Evolutionary conservation across 1,140 invertebrate genomes (phyloP), one percentile per base, ranked within the genome.

Genomic region (Aphaenogaster rudis): DNA sequence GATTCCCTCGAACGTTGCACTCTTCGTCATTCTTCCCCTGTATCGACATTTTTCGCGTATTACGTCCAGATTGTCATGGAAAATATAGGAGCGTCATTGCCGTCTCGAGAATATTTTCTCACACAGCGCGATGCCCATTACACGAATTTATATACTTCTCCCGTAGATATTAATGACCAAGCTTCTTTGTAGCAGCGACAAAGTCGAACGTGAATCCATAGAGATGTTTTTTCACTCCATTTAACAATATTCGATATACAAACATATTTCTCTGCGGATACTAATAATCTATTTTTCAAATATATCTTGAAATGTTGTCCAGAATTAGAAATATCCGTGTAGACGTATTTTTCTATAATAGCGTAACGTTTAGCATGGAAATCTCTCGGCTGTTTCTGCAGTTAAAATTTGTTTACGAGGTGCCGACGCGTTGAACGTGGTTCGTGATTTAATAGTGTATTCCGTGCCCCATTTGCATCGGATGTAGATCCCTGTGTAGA

Each of bases 401-500:
- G 1, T n/a, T 42, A 50, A 13, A n/a, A 84, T 39, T 76, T 61
- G 15, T 76, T 84, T 61, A 39, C 54, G 28, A 39, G 15, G 13
- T 39, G 45, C 15, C 52, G 15, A 59, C 52, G 39, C 28, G 67
- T 21, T 39, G 67, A 45, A 21, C 42, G 54, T 8, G 17, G 7
- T 39, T 48, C 67, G 42, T 11, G 67, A 74, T 82, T 82, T 74
- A 48, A 84, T 63, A 39, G 67, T 33, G 52, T 48, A 36, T 72
- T 48, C 79, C 39, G 42, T 61, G 52, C 33, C 33, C 42, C 42
- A 74, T 84, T 84, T 84, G 69, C 80, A 84, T 84, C 42, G 67
- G 52, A 39, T 6, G 69, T 48, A 74, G 80, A 84, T 84, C 80
- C 69, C 80, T 42, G 52, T 21, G 71, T 89, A 89, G 81, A 90